phyloP scores from a whole-genome alignment of 2,888 invertebrate genomes.

The Incurvaria masculella region DNA sequence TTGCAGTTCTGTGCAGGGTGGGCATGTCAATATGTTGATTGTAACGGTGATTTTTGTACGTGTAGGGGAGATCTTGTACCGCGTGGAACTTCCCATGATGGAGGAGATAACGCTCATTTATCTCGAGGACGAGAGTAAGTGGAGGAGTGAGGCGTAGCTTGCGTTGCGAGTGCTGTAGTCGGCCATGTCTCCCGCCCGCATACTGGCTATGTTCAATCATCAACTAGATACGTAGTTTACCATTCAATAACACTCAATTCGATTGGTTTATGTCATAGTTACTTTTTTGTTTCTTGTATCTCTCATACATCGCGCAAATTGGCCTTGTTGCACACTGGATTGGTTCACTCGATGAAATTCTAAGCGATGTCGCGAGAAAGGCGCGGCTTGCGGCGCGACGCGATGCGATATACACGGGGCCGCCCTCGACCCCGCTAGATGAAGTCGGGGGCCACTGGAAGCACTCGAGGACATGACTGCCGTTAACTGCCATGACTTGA shows the following conservation, averaged over 20 bases:
- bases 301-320: conserved; percentile 43
- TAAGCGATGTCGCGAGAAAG: too few species aligned
- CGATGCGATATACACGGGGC: background rate
- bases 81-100: conserved; percentile 91
- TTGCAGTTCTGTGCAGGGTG: background rate
- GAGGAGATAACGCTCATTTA: conserved; percentile 92
- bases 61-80: conserved; percentile 86
- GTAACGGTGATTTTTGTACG: conserved; percentile 57
- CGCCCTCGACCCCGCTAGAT: conserved; percentile 14
- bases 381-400: background rate
- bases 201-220: conserved; percentile 55
- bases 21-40: conserved; percentile 12
- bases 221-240: conserved; percentile 55
- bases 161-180: conserved; percentile 63
- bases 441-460: conserved; percentile 44
- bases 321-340: background rate
- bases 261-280: conserved; percentile 38
- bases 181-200: conserved; percentile 55
- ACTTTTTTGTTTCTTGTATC: conserved; percentile 40
- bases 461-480: conserved; percentile 36
- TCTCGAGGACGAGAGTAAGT: conserved; percentile 85
- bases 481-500: background rate
- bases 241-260: conserved; percentile 57
- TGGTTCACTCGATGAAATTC: background rate
- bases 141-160: conserved; percentile 63